These are phyloP conservation scores for Acrobasis consociella DNA, from an alignment of 2,888 invertebrate genomes.

Conservation along the genomic window DNA sequence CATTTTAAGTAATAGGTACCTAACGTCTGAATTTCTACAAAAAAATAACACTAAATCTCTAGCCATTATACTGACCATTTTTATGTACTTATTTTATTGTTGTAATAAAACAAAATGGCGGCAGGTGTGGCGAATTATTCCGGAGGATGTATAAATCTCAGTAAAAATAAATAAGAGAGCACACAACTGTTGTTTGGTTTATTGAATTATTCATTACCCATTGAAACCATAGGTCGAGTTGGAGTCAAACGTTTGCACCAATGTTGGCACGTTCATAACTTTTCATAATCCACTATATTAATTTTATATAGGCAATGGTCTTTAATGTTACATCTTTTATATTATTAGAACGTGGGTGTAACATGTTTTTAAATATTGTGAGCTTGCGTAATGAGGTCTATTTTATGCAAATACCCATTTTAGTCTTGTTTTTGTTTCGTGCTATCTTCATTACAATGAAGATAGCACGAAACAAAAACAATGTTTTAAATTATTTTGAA, in stretches of 20 bases:
- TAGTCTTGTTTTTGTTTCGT: not conserved
- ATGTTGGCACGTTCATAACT: slow-evolving; percentile 13
- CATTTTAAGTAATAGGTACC: not conserved
- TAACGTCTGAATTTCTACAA: not conserved
- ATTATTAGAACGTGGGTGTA: not conserved
- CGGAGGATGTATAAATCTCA: slow-evolving; percentile 39
- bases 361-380: not conserved
- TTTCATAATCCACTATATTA: slow-evolving; percentile 4
- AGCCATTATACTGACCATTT: slow-evolving; percentile 12
- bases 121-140: slow-evolving; percentile 33
- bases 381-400: not conserved
- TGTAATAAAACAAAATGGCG: slow-evolving; percentile 23
- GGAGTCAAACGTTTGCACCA: slow-evolving; percentile 18
- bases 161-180: slow-evolving; percentile 38
- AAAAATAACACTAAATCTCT: slow-evolving; percentile 1
- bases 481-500: not conserved
- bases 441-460: not conserved
- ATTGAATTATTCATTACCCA: slow-evolving; percentile 55
- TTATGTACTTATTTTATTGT: slow-evolving; percentile 21
- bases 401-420: not conserved
- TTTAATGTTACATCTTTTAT: not conserved
- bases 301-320: not conserved
- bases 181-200: slow-evolving; percentile 30
- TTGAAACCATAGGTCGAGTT: slow-evolving; percentile 37
- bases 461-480: too few species aligned